A percentile compares a stretch with the other conserved stretches of the same genome.
These are phyloP conservation scores for Drosophila pachea DNA, from an alignment of 1,140 invertebrate species.

Conservation along the genomic window DNA sequence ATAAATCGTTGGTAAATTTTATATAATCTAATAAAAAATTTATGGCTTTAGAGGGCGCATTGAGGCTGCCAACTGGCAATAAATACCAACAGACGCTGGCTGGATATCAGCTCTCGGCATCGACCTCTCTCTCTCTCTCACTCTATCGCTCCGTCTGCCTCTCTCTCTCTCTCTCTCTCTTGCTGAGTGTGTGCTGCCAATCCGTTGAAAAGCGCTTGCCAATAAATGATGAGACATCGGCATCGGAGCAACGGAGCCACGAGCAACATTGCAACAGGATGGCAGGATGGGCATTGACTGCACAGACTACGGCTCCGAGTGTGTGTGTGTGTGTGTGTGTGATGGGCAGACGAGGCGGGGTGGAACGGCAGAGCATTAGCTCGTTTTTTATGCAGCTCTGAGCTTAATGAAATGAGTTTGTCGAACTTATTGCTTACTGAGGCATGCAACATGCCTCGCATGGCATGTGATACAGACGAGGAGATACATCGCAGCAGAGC, in stretches of 20 bases:
- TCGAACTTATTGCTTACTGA: slow-evolving; percentile 73
- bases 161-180: slow-evolving; percentile 19
- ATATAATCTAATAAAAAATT: slow-evolving; percentile 78
- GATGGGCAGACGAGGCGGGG: not conserved
- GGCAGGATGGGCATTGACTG: not conserved
- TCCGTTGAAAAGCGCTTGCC: slow-evolving; percentile 75
- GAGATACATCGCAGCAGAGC: slow-evolving; percentile 1
- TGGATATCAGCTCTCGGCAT: not conserved
- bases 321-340: not conserved
- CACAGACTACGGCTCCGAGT: not conserved
- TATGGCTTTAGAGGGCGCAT: slow-evolving; percentile 66
- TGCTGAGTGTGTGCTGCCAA: slow-evolving; percentile 54
- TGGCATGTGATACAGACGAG: slow-evolving; percentile 19
- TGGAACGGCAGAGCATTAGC: slow-evolving; percentile 56
- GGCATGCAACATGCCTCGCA: slow-evolving; percentile 69
- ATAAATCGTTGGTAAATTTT: slow-evolving; percentile 77
- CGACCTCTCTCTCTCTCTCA: slow-evolving; percentile 7
- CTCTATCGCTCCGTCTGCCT: slow-evolving; percentile 12
- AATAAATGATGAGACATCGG: slow-evolving; percentile 73
- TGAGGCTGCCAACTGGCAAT: slow-evolving; percentile 57
- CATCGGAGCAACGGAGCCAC: slow-evolving; percentile 24
- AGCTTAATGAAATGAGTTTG: slow-evolving; percentile 77
- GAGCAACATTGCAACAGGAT: slow-evolving; percentile 21
- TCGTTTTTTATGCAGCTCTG: slow-evolving; percentile 64
- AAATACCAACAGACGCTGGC: slow-evolving; percentile 62